Percentiles rank a stretch among this genome's conserved stretches.
phyloP scores from a whole-genome alignment of 2,113 vertebrate species.

The Chloroceryle aenea region DNA sequence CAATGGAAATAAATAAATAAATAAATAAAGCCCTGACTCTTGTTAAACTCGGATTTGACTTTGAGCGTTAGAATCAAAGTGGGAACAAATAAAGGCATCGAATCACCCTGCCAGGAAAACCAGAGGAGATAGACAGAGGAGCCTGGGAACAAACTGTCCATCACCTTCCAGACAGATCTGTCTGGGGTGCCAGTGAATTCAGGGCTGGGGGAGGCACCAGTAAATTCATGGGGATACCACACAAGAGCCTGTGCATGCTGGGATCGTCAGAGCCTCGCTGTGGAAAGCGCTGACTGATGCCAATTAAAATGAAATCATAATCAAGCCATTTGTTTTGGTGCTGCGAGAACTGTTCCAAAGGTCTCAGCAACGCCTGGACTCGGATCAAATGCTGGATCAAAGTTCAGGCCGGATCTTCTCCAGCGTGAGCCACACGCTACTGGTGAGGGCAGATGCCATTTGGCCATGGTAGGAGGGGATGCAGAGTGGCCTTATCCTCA shows the following conservation, averaged over 20 bases:
- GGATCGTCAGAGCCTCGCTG: background rate
- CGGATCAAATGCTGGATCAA: background rate
- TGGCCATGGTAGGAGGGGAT: background rate
- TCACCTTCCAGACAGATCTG: background rate
- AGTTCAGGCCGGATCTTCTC: background rate
- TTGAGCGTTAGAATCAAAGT: background rate
- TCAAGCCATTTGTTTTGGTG: constrained; percentile 48
- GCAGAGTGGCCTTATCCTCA: background rate
- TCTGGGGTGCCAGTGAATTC: background rate
- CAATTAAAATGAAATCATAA: constrained; percentile 46
- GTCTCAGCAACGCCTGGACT: background rate
- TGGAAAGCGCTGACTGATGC: constrained; percentile 30
- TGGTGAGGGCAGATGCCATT: background rate
- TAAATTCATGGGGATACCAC: rapidly evolving
- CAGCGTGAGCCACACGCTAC: rapidly evolving
- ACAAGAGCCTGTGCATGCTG: background rate
- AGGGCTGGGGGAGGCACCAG: background rate
- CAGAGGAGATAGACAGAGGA: background rate
- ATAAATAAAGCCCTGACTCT: background rate
- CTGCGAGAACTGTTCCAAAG: background rate
- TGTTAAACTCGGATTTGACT: background rate
- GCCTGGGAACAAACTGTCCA: background rate
- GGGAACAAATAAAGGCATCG: background rate
- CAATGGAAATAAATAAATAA: too few relatives aligned
- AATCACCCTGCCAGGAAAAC: background rate